These are phyloP conservation scores for Agonum fuliginosum DNA, from an alignment of 2,888 invertebrate genomes.

Conservation along the genomic window DNA sequence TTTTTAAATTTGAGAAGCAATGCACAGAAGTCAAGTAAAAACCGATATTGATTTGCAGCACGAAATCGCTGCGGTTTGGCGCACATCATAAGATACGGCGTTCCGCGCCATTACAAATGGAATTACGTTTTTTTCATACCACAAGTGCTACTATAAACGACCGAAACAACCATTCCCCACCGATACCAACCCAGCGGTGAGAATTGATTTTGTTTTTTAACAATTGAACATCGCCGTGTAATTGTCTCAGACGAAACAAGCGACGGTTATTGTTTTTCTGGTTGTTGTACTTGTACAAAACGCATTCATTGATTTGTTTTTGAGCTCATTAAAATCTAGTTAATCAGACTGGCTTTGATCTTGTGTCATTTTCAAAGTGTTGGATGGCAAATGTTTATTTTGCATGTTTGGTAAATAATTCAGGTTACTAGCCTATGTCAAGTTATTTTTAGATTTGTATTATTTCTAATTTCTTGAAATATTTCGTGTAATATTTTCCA, in stretches of 20 bases:
- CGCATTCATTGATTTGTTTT: conserved; percentile 24
- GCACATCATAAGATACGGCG: conserved; percentile 5
- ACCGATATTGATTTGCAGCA: background rate
- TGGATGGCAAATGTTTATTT: conserved; percentile 34
- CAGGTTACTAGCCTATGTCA: background rate
- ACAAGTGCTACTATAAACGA: background rate
- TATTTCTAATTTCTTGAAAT: conserved; percentile 41
- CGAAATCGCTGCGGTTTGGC: background rate
- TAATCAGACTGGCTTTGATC: background rate
- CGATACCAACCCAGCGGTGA: background rate
- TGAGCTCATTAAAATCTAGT: conserved; percentile 26
- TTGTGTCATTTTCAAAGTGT: background rate
- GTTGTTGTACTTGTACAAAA: background rate
- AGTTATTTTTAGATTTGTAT: conserved; percentile 37
- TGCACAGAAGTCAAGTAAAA: background rate
- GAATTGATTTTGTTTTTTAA: conserved; percentile 9
- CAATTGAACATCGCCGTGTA: background rate
- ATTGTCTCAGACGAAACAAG: background rate
- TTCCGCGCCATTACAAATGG: conserved; percentile 29
- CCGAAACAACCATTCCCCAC: background rate
- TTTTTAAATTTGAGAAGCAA: background rate
- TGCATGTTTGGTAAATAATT: conserved; percentile 25
- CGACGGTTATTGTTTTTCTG: background rate
- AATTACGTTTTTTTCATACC: conserved; percentile 15
- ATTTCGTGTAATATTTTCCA: conserved; percentile 35